phyloP scores from a whole-genome alignment of 2,888 invertebrate genomes.

The Rhamnusium bicolor region DNA sequence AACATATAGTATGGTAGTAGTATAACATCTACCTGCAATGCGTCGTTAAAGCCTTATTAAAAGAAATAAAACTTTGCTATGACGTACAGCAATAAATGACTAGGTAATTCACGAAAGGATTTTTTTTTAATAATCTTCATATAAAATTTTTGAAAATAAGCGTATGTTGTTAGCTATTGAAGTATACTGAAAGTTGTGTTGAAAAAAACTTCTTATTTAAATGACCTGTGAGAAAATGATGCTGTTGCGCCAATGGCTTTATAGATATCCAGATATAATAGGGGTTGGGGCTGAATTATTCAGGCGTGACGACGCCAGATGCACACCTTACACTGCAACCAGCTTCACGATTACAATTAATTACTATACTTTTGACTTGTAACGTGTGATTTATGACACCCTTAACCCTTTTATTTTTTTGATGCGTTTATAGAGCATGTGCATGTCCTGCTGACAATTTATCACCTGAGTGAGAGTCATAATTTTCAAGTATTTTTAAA shows the following conservation, averaged over 20 bases:
- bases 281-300: slow-evolving; percentile 44
- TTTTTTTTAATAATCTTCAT: too few species aligned
- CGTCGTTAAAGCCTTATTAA: too few species aligned
- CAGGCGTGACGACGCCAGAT: slow-evolving; percentile 60
- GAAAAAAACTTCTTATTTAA: not conserved
- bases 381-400: slow-evolving; percentile 59
- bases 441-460: slow-evolving; percentile 16
- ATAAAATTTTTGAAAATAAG: too few species aligned
- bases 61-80: too few species aligned
- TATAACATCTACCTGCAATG: too few species aligned
- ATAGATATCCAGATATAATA: slow-evolving; percentile 27
- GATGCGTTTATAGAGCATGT: slow-evolving; percentile 15
- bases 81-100: too few species aligned
- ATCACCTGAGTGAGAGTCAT: slow-evolving; percentile 6
- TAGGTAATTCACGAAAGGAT: too few species aligned
- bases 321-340: slow-evolving; percentile 57
- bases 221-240: not conserved
- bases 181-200: not conserved
- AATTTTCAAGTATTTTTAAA: not conserved
- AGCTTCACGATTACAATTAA: slow-evolving; percentile 59
- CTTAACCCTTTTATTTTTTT: slow-evolving; percentile 54
- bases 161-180: too few species aligned
- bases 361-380: slow-evolving; percentile 58
- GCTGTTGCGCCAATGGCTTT: slow-evolving; percentile 35
- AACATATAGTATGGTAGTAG: too few species aligned